These are phyloP conservation scores for Carettochelys insculpta DNA, from an alignment of 2,113 vertebrate genomes.

Conservation along the genomic window DNA sequence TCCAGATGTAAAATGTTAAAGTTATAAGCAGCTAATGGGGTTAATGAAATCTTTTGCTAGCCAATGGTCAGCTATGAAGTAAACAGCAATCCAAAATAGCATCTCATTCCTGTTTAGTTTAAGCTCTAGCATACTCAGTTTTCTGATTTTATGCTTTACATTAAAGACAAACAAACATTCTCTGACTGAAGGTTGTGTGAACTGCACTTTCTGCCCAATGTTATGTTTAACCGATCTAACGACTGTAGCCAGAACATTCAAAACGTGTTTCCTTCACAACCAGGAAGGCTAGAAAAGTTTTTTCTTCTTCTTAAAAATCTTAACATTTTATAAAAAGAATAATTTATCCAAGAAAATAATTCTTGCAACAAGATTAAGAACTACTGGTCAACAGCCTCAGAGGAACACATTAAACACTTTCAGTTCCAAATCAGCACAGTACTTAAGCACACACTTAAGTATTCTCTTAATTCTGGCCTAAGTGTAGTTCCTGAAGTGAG, in stretches of 20 bases:
- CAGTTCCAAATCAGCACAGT: neutral
- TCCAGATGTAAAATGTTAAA: conserved; percentile 50
- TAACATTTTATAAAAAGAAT: neutral
- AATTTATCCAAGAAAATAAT: neutral
- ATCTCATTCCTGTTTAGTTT: neutral
- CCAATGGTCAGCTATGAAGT: neutral
- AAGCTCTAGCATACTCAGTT: neutral
- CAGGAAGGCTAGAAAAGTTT: neutral
- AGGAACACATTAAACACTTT: neutral
- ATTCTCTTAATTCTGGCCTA: neutral
- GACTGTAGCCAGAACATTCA: neutral
- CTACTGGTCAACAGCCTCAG: neutral
- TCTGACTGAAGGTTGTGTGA: neutral
- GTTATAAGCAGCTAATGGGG: neutral
- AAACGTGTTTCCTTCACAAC: neutral
- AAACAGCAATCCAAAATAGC: neutral
- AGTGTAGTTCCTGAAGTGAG: neutral
- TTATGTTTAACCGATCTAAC: neutral
- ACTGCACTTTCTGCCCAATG: neutral
- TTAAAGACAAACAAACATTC: neutral
- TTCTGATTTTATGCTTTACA: neutral
- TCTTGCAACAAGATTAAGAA: neutral
- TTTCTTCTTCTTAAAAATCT: neutral
- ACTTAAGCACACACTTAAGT: neutral
- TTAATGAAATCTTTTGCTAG: neutral